Evolutionary conservation across 2,797 vertebrate genomes (phyloP), one percentile per base, ranked within the genome.

Genomic region (Acanthiza pusilla): DNA sequence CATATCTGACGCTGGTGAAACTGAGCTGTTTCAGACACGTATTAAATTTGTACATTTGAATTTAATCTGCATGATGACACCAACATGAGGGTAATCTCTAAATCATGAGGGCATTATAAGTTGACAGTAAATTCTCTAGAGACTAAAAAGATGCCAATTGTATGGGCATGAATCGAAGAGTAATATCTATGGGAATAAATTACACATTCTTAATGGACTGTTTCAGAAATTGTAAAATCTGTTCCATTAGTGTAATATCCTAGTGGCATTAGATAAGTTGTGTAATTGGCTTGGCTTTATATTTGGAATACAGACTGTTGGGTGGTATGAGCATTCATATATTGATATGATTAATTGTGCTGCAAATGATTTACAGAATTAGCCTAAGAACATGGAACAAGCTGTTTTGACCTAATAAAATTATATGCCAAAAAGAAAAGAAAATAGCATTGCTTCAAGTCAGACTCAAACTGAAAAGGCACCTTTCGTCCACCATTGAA

Each of bases 251-350:
- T 65, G 15, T 57, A 67, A n/a, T 50, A 76, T 63, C 32, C 60
- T 50, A 22, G 16, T 47, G 34, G 72, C 67, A 57, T 85, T 79
- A 48, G 25, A 1, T 27, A 45, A 3, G 7, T 63, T 84, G 32
- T 82, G 60, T 89, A 63, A 57, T 67, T 80, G 57, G 27, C 57
- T 89, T 89, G 89, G 50, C 32, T 91, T 80, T 80, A 40, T 53
- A 68, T 91, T 89, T 60, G 16, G n/a, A 58, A 29, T 72, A 48
- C 21, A 27, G 38, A 18, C 72, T 85, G 13, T 60, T 93, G 51
- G 30, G 54, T 91, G 53, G 9, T 68, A 50, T 92, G 36, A 75
- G 34, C 34, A 16, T 29, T 79, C 21, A 6, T 74, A 10, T 82
- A 36, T 83, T 36, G 51, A 30, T 73, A n/a, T 38, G 11, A 47